Percentiles rank a stretch among this genome's conserved stretches.
These are phyloP conservation scores for Montipora efflorescens DNA, from an alignment of 64 coral and sea anemone species.

Conservation along the genomic window DNA sequence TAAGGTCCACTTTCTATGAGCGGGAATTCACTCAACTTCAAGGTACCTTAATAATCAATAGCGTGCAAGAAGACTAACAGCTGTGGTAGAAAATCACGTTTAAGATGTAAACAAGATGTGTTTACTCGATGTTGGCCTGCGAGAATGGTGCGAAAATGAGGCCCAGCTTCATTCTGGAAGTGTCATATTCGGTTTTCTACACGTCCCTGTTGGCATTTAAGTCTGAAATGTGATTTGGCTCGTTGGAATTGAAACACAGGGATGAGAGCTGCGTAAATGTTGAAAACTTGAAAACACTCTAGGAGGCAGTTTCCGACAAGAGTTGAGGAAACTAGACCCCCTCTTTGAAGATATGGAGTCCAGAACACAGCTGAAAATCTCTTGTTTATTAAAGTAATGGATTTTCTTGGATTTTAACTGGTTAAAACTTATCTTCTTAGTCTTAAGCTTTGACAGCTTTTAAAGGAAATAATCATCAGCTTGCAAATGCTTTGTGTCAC, in stretches of 20 bases:
- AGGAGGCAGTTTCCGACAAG: background rate
- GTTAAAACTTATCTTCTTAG: conserved; percentile 50
- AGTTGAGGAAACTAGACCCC: background rate
- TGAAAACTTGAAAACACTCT: background rate
- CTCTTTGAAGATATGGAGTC: conserved; percentile 13
- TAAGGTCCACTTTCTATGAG: too few relatives aligned
- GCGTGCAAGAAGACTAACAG: background rate
- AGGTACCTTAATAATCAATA: background rate
- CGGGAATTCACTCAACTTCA: too few relatives aligned
- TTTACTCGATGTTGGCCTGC: background rate
- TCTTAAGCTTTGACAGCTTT: conserved; percentile 50
- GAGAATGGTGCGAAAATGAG: background rate
- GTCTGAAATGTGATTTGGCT: background rate
- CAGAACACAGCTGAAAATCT: background rate
- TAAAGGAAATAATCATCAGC: conserved; percentile 21
- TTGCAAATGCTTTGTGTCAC: conserved; percentile 19
- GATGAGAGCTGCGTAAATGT: too few relatives aligned
- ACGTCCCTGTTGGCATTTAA: background rate
- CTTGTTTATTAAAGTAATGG: conserved; percentile 41
- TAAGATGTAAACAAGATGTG: background rate
- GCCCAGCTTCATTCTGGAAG: background rate
- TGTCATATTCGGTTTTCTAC: background rate
- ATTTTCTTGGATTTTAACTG: conserved; percentile 46
- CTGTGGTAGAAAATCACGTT: background rate
- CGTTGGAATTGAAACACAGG: background rate